Conservation (phyloP, 2,888 invertebrate genomes). For the Scaptomyza parva region DNA sequence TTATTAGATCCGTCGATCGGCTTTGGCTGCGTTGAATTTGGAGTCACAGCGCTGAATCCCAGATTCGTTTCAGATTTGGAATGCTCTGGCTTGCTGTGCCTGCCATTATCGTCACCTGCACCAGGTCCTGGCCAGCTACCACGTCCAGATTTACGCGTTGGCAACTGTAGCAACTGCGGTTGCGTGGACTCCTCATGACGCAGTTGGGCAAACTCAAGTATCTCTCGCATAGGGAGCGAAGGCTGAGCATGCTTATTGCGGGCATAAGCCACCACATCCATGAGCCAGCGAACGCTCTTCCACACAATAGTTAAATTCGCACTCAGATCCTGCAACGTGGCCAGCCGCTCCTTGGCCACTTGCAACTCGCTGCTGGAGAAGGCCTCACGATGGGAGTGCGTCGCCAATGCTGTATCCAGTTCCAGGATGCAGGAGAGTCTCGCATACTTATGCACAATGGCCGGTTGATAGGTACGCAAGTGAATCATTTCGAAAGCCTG, state of each 20-base stretch:
- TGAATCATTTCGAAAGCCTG: constrained; percentile 98
- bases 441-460: constrained; percentile 95
- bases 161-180: constrained; percentile 81
- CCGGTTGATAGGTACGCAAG: constrained; percentile 95
- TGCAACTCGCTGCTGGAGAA: constrained; percentile 95
- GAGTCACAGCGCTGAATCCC: constrained; percentile 64
- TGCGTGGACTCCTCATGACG: constrained; percentile 59
- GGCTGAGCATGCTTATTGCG: constrained; percentile 89
- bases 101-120: constrained; percentile 56
- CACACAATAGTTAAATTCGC: constrained; percentile 94
- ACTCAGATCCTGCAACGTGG: constrained; percentile 93
- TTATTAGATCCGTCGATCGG: constrained; percentile 24
- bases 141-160: constrained; percentile 88
- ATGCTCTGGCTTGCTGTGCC: constrained; percentile 87
- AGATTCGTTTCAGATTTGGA: constrained; percentile 93
- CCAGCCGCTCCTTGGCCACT: constrained; percentile 93
- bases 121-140: constrained; percentile 94
- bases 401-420: constrained; percentile 95
- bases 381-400: constrained; percentile 96
- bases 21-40: constrained; percentile 33
- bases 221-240: constrained; percentile 83
- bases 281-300: constrained; percentile 98
- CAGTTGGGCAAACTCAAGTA: constrained; percentile 80
- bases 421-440: constrained; percentile 97
- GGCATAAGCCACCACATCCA: constrained; percentile 97